Percentiles rank a stretch among this genome's conserved stretches.
Evolutionary conservation across 1,140 invertebrate genomes (phyloP).

Genomic region (Lysiphlebus fabarum): DNA sequence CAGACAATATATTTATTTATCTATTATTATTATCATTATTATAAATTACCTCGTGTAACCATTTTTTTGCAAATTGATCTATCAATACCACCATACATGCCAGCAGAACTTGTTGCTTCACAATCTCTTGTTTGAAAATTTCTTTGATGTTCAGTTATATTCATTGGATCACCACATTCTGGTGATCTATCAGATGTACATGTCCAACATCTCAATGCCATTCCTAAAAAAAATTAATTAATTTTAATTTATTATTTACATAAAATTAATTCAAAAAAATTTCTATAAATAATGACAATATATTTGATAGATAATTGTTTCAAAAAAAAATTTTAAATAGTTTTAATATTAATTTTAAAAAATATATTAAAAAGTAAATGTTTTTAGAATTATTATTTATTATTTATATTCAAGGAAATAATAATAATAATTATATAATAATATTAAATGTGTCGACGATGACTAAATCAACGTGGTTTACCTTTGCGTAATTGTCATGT

Average conservation of each 20-base stretch:
- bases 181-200: slow-evolving; percentile 68
- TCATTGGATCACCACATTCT: slow-evolving; percentile 70
- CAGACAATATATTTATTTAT: not conserved
- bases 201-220: slow-evolving; percentile 68
- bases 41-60: slow-evolving; percentile 40
- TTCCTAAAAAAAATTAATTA: slow-evolving; percentile 48
- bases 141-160: slow-evolving; percentile 54
- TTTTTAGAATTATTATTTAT: no score
- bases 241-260: no score
- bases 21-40: not conserved
- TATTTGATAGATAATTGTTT: no score
- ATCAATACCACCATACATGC: slow-evolving; percentile 22
- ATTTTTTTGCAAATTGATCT: slow-evolving; percentile 46
- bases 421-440: not conserved
- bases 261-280: no score
- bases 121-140: slow-evolving; percentile 39
- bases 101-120: slow-evolving; percentile 30
- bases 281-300: no score
- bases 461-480: slow-evolving; percentile 18
- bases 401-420: no score
- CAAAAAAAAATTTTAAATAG: no score
- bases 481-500: slow-evolving; percentile 19
- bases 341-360: no score
- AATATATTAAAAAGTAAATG: no score
- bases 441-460: slow-evolving; percentile 14